Evolutionary conservation across 2,113 vertebrate genomes (phyloP).

Genomic region (Phainopepla nitens): DNA sequence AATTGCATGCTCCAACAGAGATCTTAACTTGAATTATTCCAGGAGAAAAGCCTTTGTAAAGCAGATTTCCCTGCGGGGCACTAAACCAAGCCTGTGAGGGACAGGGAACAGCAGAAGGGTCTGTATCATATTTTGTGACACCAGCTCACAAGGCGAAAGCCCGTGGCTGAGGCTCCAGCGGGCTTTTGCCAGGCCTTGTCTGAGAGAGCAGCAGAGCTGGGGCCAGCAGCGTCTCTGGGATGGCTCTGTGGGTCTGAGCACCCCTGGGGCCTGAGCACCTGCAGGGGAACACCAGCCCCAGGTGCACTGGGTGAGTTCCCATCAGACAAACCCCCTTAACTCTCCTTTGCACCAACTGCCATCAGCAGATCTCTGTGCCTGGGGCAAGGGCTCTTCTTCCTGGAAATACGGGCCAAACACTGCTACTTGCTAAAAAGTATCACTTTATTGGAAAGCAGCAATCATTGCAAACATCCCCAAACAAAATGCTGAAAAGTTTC

Average conservation of each 20-base stretch:
- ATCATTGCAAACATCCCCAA: background rate
- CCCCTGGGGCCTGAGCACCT: too few relatives aligned
- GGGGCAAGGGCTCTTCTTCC: background rate
- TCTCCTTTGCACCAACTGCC: background rate
- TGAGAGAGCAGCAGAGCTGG: background rate
- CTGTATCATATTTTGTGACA: background rate
- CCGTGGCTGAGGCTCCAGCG: rapidly evolving
- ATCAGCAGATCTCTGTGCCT: background rate
- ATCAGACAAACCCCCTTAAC: background rate
- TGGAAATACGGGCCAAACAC: background rate
- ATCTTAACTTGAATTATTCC: background rate
- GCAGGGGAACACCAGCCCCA: background rate
- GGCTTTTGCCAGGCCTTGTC: background rate
- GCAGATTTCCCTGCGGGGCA: background rate
- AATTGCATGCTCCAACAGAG: background rate
- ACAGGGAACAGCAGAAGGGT: background rate
- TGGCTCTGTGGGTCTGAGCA: background rate
- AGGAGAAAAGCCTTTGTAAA: background rate
- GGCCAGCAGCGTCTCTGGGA: background rate
- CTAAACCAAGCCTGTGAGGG: background rate
- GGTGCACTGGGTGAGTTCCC: background rate
- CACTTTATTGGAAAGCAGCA: background rate
- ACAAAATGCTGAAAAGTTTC: background rate
- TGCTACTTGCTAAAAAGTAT: background rate
- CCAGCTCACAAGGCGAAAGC: background rate